phyloP scores from a whole-genome alignment of 2,888 invertebrate genomes.

The Myopa testacea region DNA sequence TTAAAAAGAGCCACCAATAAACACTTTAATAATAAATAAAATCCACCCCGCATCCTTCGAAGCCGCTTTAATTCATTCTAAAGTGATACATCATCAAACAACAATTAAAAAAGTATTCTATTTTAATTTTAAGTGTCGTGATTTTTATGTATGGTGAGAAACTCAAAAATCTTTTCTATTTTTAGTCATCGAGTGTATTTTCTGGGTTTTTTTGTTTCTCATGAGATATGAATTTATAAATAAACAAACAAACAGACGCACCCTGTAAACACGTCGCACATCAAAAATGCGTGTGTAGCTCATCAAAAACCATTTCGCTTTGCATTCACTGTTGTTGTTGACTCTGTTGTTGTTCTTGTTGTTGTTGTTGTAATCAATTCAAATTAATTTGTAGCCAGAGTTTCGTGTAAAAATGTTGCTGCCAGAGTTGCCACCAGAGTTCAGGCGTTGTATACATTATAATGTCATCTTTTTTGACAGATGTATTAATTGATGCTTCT shows the following conservation, averaged over 20 bases:
- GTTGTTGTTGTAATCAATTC: conserved; percentile 22
- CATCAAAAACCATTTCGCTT: conserved; percentile 8
- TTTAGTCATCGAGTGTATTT: too few relatives aligned
- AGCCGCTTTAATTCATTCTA: neutral
- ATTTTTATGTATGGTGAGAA: too few relatives aligned
- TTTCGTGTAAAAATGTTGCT: neutral
- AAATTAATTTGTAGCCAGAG: conserved; percentile 1
- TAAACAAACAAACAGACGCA: too few relatives aligned
- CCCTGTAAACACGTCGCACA: neutral
- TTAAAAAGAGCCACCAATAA: neutral
- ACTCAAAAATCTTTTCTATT: too few relatives aligned
- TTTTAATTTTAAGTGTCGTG: neutral
- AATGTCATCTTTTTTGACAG: conserved; percentile 36
- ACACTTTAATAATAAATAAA: neutral
- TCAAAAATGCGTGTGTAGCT: too few relatives aligned
- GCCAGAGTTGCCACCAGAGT: neutral
- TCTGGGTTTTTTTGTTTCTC: too few relatives aligned
- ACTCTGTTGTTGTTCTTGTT: too few relatives aligned
- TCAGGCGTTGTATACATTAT: neutral
- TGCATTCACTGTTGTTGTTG: too few relatives aligned
- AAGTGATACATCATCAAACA: neutral
- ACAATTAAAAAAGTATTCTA: conserved; percentile 27
- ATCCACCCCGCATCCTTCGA: neutral
- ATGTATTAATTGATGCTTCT: conserved; percentile 21
- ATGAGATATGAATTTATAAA: too few relatives aligned